Evolutionary conservation across 2,797 vertebrate genomes (phyloP).

Genomic region (Malurus splendens): DNA sequence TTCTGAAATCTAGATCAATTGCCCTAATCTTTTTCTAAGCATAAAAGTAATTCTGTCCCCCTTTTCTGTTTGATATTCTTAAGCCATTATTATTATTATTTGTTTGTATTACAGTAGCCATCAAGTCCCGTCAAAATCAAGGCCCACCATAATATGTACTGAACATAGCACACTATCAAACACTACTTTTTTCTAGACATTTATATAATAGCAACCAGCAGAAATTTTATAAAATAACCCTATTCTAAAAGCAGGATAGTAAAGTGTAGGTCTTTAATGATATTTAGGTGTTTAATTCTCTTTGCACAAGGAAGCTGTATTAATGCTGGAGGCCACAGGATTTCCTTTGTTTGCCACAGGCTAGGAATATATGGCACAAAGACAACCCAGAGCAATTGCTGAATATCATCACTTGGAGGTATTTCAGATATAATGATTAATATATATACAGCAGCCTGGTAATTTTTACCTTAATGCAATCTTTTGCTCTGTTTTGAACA

Average conservation of each 20-base stretch:
- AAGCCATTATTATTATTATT: slow-evolving; percentile 61
- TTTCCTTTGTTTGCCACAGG: not conserved
- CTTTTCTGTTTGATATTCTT: slow-evolving; percentile 53
- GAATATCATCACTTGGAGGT: not conserved
- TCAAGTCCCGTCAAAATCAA: slow-evolving; percentile 30
- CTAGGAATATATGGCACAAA: not conserved
- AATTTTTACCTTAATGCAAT: not conserved
- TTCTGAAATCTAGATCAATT: slow-evolving; percentile 63
- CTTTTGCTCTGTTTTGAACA: not conserved
- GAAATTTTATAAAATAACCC: not conserved
- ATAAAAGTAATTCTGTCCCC: slow-evolving; percentile 46
- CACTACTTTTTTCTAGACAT: not conserved
- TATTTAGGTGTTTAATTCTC: not conserved
- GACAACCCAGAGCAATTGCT: not conserved
- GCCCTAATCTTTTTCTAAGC: slow-evolving; percentile 62
- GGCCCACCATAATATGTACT: not conserved
- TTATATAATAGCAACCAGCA: not conserved
- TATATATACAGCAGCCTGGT: not conserved
- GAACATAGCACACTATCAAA: not conserved
- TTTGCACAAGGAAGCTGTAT: not conserved
- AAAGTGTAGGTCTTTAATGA: not conserved
- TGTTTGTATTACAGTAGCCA: slow-evolving; percentile 26
- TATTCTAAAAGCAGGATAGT: not conserved
- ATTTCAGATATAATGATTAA: not conserved
- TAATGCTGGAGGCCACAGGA: not conserved